A percentile compares a stretch with the other conserved stretches of the same genome.
These are phyloP conservation scores for Anabas testudineus DNA, from an alignment of 2,797 vertebrate species.

Conservation along the genomic window DNA sequence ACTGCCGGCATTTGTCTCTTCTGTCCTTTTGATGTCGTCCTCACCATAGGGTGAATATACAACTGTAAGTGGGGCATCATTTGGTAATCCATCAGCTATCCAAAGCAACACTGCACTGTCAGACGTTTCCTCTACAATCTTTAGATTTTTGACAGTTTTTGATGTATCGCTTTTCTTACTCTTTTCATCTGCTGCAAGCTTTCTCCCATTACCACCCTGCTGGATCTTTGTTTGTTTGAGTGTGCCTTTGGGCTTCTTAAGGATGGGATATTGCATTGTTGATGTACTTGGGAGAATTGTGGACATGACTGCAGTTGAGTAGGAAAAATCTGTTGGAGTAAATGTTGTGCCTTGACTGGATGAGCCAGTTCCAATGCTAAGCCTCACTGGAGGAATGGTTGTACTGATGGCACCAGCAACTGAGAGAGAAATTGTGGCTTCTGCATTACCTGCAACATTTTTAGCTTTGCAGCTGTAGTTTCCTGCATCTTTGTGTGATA, in stretches of 20 bases:
- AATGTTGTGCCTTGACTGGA: slow-evolving; percentile 59
- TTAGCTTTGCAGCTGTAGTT: slow-evolving; percentile 95
- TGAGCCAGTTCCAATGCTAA: slow-evolving; percentile 28
- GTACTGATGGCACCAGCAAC: slow-evolving; percentile 85
- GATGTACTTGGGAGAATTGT: slow-evolving; percentile 37
- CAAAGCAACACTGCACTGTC: slow-evolving; percentile 92
- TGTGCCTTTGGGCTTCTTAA: slow-evolving; percentile 43
- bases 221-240: slow-evolving; percentile 64
- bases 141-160: slow-evolving; percentile 83
- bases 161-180: slow-evolving; percentile 71
- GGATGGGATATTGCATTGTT: slow-evolving; percentile 21
- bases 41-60: slow-evolving; percentile 92
- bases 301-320: slow-evolving; percentile 3
- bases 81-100: slow-evolving; percentile 81
- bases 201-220: slow-evolving; percentile 68
- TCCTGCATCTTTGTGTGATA: slow-evolving; percentile 90
- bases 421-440: slow-evolving; percentile 89
- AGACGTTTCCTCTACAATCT: slow-evolving; percentile 87
- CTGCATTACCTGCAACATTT: slow-evolving; percentile 90
- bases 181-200: slow-evolving; percentile 75
- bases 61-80: slow-evolving; percentile 84
- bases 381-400: slow-evolving; percentile 70
- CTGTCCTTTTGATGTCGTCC: slow-evolving; percentile 85
- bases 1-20: slow-evolving; percentile 86
- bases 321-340: slow-evolving; percentile 42